These are phyloP conservation scores for Scopus umbretta DNA, from an alignment of 2,113 vertebrate genomes.

Conservation along the genomic window DNA sequence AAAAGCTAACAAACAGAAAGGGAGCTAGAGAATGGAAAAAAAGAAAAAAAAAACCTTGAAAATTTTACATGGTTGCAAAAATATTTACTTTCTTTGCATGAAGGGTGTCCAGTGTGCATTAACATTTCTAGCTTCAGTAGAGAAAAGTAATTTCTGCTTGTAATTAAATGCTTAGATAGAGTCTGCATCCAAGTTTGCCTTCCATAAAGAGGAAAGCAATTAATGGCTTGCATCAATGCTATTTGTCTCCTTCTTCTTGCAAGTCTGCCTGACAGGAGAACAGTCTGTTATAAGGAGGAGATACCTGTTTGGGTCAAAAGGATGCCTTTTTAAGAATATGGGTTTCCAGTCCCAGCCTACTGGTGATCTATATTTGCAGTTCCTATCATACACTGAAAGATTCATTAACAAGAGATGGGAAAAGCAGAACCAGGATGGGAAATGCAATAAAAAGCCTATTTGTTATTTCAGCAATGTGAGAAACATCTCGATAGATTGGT, in stretches of 20 bases:
- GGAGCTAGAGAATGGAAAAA: neutral
- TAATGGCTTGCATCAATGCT: neutral
- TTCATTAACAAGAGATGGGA: neutral
- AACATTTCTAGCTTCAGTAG: neutral
- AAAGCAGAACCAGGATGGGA: neutral
- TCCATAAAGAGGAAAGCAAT: neutral
- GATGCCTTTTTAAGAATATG: neutral
- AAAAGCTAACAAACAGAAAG: neutral
- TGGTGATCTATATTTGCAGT: neutral
- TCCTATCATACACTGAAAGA: neutral
- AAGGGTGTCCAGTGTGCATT: neutral
- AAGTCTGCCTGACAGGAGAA: neutral
- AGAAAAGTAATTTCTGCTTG: neutral
- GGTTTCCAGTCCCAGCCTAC: neutral
- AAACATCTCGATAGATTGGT: neutral
- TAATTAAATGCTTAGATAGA: slow-evolving; percentile 13
- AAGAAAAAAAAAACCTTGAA: neutral
- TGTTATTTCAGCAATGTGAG: neutral
- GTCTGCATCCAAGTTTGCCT: neutral
- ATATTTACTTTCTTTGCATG: neutral
- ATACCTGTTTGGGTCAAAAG: neutral
- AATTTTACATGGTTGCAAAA: neutral
- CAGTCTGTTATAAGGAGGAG: neutral
- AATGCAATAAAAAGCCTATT: neutral
- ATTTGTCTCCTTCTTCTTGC: neutral